phyloP scores from a whole-genome alignment of 2,797 vertebrate genomes.

The Lateolabrax maculatus region DNA sequence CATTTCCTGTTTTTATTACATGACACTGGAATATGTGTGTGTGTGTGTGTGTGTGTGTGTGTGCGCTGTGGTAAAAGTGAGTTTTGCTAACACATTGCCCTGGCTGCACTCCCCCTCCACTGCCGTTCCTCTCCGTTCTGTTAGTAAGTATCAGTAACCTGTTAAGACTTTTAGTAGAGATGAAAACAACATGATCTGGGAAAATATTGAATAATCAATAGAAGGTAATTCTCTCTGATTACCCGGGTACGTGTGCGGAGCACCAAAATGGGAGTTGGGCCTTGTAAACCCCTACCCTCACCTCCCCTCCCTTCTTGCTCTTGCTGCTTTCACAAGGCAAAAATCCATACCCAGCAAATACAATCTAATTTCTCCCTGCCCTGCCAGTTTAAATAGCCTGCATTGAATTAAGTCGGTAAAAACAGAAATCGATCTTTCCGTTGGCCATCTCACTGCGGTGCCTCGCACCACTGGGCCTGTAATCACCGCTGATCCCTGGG shows the following conservation, averaged over 20 bases:
- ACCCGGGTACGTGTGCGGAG: conserved; percentile 74
- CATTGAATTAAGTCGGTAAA: conserved; percentile 87
- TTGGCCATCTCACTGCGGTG: conserved; percentile 78
- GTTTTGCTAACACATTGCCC: conserved; percentile 6
- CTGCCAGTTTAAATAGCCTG: conserved; percentile 85
- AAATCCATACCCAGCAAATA: conserved; percentile 86
- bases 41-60: not conserved
- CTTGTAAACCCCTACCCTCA: conserved; percentile 73
- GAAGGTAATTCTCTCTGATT: conserved; percentile 83
- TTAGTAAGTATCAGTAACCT: conserved; percentile 71
- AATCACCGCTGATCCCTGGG: conserved; percentile 80
- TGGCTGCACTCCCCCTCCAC: not conserved
- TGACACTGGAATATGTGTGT: conserved; percentile 15
- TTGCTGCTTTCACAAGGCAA: conserved; percentile 75
- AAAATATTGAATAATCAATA: conserved; percentile 82
- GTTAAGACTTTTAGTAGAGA: conserved; percentile 79
- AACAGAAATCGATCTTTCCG: conserved; percentile 85
- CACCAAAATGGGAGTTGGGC: conserved; percentile 76
- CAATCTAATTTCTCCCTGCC: conserved; percentile 85
- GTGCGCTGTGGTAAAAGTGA: not conserved
- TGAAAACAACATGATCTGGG: conserved; percentile 80
- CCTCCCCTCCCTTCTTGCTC: conserved; percentile 62
- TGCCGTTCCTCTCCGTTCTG: conserved; percentile 15
- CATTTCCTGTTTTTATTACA: conserved; percentile 43
- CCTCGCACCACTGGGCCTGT: conserved; percentile 77